Evolutionary conservation across 2,797 vertebrate genomes (phyloP).

Genomic region (Rhinatrema bivittatum): DNA sequence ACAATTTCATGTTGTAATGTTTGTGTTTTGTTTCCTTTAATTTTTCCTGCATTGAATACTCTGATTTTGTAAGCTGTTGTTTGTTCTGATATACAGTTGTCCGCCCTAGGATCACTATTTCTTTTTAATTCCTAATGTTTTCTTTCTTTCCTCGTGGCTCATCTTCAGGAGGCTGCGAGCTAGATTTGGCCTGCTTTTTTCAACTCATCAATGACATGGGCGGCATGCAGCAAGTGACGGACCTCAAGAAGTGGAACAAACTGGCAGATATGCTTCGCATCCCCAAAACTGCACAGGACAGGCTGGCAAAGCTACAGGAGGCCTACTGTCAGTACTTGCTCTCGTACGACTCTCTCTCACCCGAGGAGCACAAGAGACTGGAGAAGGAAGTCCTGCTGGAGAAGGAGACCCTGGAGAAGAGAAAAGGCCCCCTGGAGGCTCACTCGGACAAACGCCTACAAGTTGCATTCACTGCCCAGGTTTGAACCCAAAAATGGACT

Average conservation of each 20-base stretch:
- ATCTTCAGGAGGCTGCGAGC: slow-evolving; percentile 86
- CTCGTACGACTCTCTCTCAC: slow-evolving; percentile 86
- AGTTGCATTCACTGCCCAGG: slow-evolving; percentile 79
- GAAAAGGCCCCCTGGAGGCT: slow-evolving; percentile 87
- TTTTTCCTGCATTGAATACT: neutral
- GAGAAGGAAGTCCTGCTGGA: slow-evolving; percentile 87
- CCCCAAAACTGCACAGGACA: slow-evolving; percentile 95
- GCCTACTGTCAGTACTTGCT: slow-evolving; percentile 98
- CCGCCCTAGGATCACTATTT: no score
- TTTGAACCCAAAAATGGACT: slow-evolving; percentile 96
- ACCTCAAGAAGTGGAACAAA: slow-evolving; percentile 98
- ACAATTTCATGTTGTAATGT: no score
- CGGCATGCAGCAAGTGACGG: slow-evolving; percentile 99
- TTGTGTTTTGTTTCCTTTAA: neutral
- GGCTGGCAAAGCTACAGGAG: slow-evolving; percentile 96
- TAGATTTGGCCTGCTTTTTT: slow-evolving; percentile 96
- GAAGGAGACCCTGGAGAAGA: slow-evolving; percentile 85
- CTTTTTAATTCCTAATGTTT: slow-evolving; percentile 9
- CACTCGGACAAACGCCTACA: slow-evolving; percentile 74
- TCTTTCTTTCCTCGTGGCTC: neutral
- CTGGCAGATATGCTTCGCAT: slow-evolving; percentile 93
- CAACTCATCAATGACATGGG: slow-evolving; percentile 98
- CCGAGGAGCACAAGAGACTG: slow-evolving; percentile 81
- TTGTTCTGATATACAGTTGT: no score
- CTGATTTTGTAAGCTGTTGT: no score